These are phyloP conservation scores for Malachius bipustulatus DNA, from an alignment of 2,888 invertebrate genomes.

Conservation along the genomic window DNA sequence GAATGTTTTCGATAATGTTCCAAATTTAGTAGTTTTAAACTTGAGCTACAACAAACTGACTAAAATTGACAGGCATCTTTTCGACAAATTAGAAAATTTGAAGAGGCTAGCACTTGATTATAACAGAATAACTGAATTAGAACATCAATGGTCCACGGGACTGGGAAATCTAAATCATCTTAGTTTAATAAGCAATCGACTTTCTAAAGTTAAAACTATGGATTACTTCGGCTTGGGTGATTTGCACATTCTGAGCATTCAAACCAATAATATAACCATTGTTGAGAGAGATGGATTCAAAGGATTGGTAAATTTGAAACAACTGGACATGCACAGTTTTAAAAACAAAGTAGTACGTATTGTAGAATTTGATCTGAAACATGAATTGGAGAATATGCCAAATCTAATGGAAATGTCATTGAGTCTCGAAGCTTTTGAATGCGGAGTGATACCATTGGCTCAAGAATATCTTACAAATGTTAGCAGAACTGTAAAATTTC, in stretches of 20 bases:
- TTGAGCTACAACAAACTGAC: neutral
- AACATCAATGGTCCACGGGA: neutral
- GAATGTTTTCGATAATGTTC: neutral
- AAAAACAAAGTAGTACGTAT: no score
- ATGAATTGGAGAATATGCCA: conserved; percentile 1
- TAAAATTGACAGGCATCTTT: neutral
- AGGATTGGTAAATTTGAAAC: neutral
- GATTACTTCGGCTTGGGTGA: neutral
- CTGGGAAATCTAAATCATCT: neutral
- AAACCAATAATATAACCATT: neutral
- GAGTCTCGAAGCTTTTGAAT: neutral
- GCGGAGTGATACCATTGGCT: no score
- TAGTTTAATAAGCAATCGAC: neutral
- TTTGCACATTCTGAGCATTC: neutral
- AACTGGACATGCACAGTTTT: no score
- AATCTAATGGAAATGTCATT: neutral
- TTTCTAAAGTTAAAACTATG: neutral
- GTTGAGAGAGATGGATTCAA: neutral
- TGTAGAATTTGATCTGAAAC: no score
- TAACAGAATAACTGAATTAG: neutral
- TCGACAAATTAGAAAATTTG: neutral
- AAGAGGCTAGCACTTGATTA: neutral
- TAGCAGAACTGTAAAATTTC: no score
- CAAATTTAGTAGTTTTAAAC: neutral
- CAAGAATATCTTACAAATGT: no score